These are phyloP conservation scores for Drosophila limbata DNA, from an alignment of 2,888 invertebrate species.

Conservation along the genomic window DNA sequence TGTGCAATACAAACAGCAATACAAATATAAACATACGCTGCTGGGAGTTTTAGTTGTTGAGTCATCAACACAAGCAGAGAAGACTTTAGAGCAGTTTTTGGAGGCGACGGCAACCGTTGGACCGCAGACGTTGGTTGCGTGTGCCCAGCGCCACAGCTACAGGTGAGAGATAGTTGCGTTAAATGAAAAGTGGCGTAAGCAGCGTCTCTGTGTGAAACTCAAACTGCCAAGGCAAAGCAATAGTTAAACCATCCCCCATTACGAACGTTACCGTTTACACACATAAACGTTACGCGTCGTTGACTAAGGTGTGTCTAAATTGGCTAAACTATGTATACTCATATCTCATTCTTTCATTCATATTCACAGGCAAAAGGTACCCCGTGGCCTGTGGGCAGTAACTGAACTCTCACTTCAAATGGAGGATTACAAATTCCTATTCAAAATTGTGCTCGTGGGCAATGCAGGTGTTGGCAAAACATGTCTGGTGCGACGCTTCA, in stretches of 20 bases:
- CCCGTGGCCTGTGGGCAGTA: neutral
- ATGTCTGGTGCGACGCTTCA: constrained; percentile 97
- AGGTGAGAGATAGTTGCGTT: constrained; percentile 61
- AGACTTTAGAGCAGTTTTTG: constrained; percentile 48
- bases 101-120: constrained; percentile 45
- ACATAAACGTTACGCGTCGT: constrained; percentile 67
- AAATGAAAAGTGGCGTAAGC: constrained; percentile 46
- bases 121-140: constrained; percentile 51
- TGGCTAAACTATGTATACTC: constrained; percentile 37
- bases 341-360: constrained; percentile 6
- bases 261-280: constrained; percentile 16
- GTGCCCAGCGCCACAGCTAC: constrained; percentile 43
- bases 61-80: constrained; percentile 62
- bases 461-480: constrained; percentile 99
- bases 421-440: constrained; percentile 99
- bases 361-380: constrained; percentile 8
- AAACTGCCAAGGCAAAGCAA: constrained; percentile 35
- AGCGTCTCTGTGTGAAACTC: constrained; percentile 40
- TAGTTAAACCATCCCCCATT: constrained; percentile 46
- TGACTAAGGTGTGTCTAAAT: constrained; percentile 69
- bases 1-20: neutral
- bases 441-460: constrained; percentile 99
- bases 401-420: constrained; percentile 85
- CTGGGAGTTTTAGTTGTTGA: constrained; percentile 64
- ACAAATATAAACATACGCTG: constrained; percentile 27